Base-by-base conservation (phyloP, 1,140 invertebrate genomes). In the Aleiodes sp. region DNA sequence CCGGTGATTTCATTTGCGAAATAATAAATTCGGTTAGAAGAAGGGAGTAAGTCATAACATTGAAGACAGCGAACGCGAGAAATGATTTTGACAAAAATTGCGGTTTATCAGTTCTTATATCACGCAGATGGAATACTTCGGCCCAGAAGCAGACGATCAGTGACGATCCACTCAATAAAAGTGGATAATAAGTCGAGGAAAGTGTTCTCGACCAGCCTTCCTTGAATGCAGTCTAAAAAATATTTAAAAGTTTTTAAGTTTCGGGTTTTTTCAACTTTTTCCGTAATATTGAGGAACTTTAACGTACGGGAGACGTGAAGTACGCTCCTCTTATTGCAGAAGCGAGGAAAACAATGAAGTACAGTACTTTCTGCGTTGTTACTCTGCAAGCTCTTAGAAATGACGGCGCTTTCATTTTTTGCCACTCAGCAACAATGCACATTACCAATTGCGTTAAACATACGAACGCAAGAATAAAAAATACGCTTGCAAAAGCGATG, bases 141-240 rank as follows among this genome's bases (percentile, higher is more conserved):
- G 95, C 95, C 96, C 96, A 97, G 82, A 97, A 96, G 83, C 96
- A 97, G 72, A 97, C 94, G 73, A 98, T 94, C 16, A 97, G 89
- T 0, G 95, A 97, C 2, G 94, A 94, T 62, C 95, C 94, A 28
- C 94, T 94, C 82, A 97, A 88, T 12, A 97, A 87, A 26, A 98
- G 87, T 2, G 95, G 95, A 86, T 97, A 98, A 84, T 96, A 97
- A 0, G 95, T 95, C 46, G 93, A 95, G 68, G 96, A 89, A 19
- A 98, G 88, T 79, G 93, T 94, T 56, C 90, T 91, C 4, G 94
- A 91, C 93, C 95, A 96, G 67, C 90, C 90, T 70, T 94, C 91
- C 79, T 93, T 90, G 77, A 92, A 90, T 70, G 92, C 91, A 75
- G 91, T 89, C 94, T 95, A 75, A 59, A 86, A 86, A 79, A 73